Base-by-base conservation (phyloP, 2,797 vertebrate genomes). In the Meda fulgida region DNA sequence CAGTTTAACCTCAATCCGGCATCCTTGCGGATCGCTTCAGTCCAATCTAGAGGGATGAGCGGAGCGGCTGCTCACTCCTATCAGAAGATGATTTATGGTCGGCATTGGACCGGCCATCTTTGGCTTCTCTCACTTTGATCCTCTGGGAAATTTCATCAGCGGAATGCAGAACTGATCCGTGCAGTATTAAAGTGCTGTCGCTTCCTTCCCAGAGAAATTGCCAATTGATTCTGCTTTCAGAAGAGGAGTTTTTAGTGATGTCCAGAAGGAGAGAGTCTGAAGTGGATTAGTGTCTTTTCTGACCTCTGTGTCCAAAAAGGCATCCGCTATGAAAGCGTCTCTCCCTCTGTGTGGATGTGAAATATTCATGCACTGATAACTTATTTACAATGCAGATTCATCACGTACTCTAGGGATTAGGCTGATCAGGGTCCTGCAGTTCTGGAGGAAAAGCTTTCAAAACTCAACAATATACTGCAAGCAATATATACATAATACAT, bases 81-180 rank as follows among this genome's bases (percentile, higher is more conserved):
- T 87, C 19, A 1, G 48, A 21, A 38, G 71, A 81, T 81, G 75
- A 88, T 89, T 90, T 84, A 86, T 7, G 10, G 78, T 82, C 76
- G 82, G 76, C 86, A 85, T 77, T 60, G 72, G 75, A 84, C 87
- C 77, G 82, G 82, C 81, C 76, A 67, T 87, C 89, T 65, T 38
- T 78, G 65, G 23, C 69, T 72, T 83, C 75, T 88, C 83, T 48
- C 38, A 65, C 87, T 88, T 81, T 65, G 70, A 87, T 87, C 51
- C 79, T 84, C 14, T 51, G 31, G 71, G 83, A 84, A 84, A 90
- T 84, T 38, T 86, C 76, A 85, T 84, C 86, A 58, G 75, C 10
- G 7, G 71, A 21, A 75, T 48, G 67, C 46, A 58, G 69, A 85
- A 87, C 46, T 75, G 63, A 86, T 84, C 72, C 53, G 31, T 40